phyloP scores from a whole-genome alignment of 2,888 invertebrate species.

The Hirtodrosophila histrioides region DNA sequence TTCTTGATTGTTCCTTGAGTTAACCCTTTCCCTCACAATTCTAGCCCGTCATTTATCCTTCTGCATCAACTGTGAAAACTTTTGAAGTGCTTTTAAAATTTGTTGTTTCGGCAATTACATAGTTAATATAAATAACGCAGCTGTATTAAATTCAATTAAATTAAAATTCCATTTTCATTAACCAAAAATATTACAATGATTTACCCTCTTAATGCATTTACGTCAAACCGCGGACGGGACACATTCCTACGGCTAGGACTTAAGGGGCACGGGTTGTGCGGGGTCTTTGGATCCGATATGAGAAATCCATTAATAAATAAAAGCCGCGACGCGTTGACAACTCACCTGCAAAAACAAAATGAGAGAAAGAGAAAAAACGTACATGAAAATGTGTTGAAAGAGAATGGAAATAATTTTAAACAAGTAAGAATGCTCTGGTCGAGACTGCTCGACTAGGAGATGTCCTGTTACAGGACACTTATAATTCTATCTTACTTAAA shows the following conservation, averaged over 20 bases:
- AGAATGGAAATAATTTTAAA: slow-evolving; percentile 30
- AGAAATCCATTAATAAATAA: slow-evolving; percentile 75
- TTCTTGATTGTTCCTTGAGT: too few species aligned
- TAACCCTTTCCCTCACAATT: too few species aligned
- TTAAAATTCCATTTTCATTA: slow-evolving; percentile 39
- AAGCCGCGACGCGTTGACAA: slow-evolving; percentile 58
- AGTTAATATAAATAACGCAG: slow-evolving; percentile 11
- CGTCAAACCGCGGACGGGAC: slow-evolving; percentile 33
- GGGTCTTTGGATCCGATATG: slow-evolving; percentile 42
- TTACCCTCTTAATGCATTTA: slow-evolving; percentile 47
- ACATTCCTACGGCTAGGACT: neutral
- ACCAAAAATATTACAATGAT: slow-evolving; percentile 16
- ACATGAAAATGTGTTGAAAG: slow-evolving; percentile 34
- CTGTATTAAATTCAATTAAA: neutral
- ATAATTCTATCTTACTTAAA: too few species aligned
- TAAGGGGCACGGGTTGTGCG: neutral
- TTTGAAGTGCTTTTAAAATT: too few species aligned
- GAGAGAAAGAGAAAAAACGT: slow-evolving; percentile 11
- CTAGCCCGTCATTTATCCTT: too few species aligned
- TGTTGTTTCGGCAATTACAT: neutral
- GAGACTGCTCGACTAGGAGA: neutral
- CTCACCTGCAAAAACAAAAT: slow-evolving; percentile 62
- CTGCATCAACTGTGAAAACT: too few species aligned
- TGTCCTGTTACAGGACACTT: neutral
- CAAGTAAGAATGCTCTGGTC: neutral